Percentiles rank a stretch among this genome's conserved stretches.
Conservation (phyloP, 2,888 invertebrate genomes). For the Phymatocera aterrima region DNA sequence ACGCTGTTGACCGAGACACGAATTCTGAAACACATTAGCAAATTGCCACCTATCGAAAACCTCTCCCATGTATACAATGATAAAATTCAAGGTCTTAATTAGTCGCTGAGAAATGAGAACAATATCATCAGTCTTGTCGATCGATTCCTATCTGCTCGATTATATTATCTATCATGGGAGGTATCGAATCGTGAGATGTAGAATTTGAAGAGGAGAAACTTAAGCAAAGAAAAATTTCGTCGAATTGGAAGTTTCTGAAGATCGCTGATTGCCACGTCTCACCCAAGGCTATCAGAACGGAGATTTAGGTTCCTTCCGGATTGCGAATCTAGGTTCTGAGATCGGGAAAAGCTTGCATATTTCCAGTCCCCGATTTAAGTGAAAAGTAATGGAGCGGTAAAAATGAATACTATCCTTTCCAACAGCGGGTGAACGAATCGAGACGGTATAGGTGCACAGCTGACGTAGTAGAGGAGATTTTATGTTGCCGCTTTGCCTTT, state of each 20-base stretch:
- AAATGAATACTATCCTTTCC: slow-evolving; percentile 39
- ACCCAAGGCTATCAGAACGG: slow-evolving; percentile 19
- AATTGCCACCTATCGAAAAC: neutral
- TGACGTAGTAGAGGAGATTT: neutral
- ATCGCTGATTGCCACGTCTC: slow-evolving; percentile 26
- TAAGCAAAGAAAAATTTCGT: slow-evolving; percentile 4
- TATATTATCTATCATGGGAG: neutral
- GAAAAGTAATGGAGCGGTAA: slow-evolving; percentile 35
- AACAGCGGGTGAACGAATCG: slow-evolving; percentile 11
- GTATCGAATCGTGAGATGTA: neutral
- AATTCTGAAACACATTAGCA: neutral
- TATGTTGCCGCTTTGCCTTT: slow-evolving; percentile 15
- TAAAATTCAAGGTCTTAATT: neutral
- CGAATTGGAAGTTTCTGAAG: slow-evolving; percentile 11
- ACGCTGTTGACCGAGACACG: neutral
- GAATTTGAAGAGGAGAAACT: neutral
- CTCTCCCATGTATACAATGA: neutral
- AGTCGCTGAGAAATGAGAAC: neutral
- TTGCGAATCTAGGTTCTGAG: slow-evolving; percentile 24
- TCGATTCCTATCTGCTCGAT: neutral
- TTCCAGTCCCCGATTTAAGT: slow-evolving; percentile 26
- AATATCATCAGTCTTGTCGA: neutral
- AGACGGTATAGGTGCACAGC: slow-evolving; percentile 13
- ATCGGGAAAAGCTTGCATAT: slow-evolving; percentile 35
- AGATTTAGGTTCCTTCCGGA: slow-evolving; percentile 31